Base-by-base conservation (phyloP, 2,797 vertebrate genomes). In the Arctocebus calabarensis region DNA sequence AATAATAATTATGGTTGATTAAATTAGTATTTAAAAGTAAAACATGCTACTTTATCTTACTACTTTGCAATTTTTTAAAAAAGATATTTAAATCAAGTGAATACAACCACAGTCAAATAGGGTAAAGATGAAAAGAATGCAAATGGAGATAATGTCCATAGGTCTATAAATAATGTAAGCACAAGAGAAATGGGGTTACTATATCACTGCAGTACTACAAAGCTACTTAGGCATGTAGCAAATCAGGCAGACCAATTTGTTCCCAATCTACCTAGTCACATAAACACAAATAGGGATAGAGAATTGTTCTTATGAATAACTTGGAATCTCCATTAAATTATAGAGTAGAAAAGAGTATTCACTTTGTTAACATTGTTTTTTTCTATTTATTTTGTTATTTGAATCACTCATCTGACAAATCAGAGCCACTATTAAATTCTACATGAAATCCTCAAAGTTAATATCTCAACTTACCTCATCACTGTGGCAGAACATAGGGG, bases 401-500 rank as follows among this genome's bases (percentile, higher is more conserved):
- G 55, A 96, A 73, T 82, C 68, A 95, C 2, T 81, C 17, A 78
- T 19, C 66, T 61, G 90, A 68, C 20, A 11, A 74, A 84, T 71
- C 66, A 94, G 64, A 87, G 20, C 17, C 70, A 75, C 48, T 95
- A 66, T 37, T 90, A 94, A 94, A 57, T 62, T 94, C 55, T 89
- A 7, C 45, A 82, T 68, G 71, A 96, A 88, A 81, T 82, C 20
- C 40, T 92, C 70, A 82, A 87, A 95, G 89, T 86, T 93, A 88
- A 59, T 81, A 92, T 84, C 73, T 57, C 75, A 19, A 64, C 98
- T 98, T 98, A 99, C 99, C 98, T 99, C 99, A 96, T 99, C 99
- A 52, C 99, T 99, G 98, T 99, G 99, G 91, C 99, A 99, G 98
- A 99, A 99, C 99, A 99, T 99, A 10, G 99, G 99, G 1, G 99